Evolutionary conservation across 1,140 invertebrate genomes (phyloP), one percentile per base, ranked within the genome.

Genomic region (Phymorhynchus buccinoides): DNA sequence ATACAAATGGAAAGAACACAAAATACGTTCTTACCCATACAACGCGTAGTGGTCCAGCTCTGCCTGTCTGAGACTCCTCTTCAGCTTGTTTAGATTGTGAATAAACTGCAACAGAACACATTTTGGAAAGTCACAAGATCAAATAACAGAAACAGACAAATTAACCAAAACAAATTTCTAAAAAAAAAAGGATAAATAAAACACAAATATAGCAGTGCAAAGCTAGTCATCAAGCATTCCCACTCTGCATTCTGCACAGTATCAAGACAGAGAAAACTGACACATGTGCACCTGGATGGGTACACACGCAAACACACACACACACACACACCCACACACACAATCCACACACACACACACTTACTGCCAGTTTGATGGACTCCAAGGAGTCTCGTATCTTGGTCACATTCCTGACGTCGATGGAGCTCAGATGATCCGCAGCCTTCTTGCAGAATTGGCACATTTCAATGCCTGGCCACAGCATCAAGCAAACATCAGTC

Each of bases 21-120:
- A 71, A 71, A 37, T 16, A 35, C 12, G 37, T 12, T 37, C 80
- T 85, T 32, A 88, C 87, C 87, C 80, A 80, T 87, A 88, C 27
- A 88, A 71, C 27, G 86, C 87, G 85, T 88, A 88, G 73, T 87
- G 84, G 52, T 88, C 87, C 35, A 87, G 39, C 62, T 88, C 87
- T 37, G 87, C 87, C 79, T 88, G 84, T n/a, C 84, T 86, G 22
- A 88, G 62, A 44, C 82, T 87, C 71, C 87, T 86, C 66, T 88
- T 88, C 22, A 88, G 48, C 42, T 85, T 88, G 81, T 88, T 88
- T 83, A 88, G 79, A 48, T 85, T 87, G 41, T 86, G 87, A n/a
- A 87, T 84, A 71, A 88, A 88, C 87, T 88, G 83, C 22, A 79
- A 85, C 16, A 32, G 41, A 84, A 48, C 44, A 48, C 6, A 48